A percentile compares a stretch with the other conserved stretches of the same genome.
Evolutionary conservation across 2,113 vertebrate species (phyloP).

Genomic region (Pantherophis guttatus): DNA sequence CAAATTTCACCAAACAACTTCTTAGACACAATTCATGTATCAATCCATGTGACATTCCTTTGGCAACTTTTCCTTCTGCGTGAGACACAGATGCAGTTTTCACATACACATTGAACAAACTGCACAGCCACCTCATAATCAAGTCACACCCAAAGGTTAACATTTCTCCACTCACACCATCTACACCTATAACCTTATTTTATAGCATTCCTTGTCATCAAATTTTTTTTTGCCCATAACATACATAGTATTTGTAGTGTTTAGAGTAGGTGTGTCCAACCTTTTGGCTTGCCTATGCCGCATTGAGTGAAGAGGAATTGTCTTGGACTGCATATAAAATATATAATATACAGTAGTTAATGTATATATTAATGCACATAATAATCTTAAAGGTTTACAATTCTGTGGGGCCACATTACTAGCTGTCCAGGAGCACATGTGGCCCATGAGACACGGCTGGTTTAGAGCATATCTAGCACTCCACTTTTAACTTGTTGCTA

Average conservation of each 20-base stretch:
- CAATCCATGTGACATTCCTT: neutral
- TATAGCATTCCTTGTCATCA: neutral
- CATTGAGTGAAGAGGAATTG: neutral
- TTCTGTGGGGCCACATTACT: neutral
- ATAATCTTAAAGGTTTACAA: neutral
- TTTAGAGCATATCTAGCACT: neutral
- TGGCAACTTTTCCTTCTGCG: neutral
- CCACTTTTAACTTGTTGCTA: neutral
- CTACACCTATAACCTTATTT: neutral
- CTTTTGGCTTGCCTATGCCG: neutral
- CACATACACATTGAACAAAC: neutral
- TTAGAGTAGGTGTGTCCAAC: neutral
- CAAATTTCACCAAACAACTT: neutral
- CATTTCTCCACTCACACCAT: neutral
- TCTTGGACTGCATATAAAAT: neutral
- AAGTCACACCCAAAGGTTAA: neutral
- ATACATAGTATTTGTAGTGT: neutral
- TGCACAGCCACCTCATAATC: neutral
- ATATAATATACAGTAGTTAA: neutral
- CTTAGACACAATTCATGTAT: neutral
- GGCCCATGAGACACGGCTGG: neutral
- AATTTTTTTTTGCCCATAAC: neutral
- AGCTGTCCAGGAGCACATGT: neutral
- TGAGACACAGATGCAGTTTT: neutral
- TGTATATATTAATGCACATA: neutral